A percentile compares a stretch with the other conserved stretches of the same genome.
These are phyloP conservation scores for Leptopilina drosophilae DNA, from an alignment of 2,888 invertebrate genomes.

Conservation along the genomic window DNA sequence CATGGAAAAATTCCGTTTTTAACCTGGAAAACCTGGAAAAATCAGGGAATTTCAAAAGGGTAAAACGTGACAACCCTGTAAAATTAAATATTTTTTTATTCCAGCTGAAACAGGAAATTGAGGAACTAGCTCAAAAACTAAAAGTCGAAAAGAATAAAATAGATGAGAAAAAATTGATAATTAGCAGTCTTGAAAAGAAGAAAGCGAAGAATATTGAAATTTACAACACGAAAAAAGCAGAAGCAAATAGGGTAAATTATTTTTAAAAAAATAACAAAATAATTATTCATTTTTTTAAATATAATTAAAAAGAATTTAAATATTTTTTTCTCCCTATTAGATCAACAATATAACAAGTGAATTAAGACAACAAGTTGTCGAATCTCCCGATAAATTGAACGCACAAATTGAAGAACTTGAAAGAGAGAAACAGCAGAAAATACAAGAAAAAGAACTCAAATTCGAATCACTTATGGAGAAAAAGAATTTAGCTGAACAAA, in stretches of 20 bases:
- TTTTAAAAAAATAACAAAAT: too few species aligned
- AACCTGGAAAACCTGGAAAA: too few species aligned
- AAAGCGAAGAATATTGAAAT: slow-evolving; percentile 49
- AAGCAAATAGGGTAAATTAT: slow-evolving; percentile 55
- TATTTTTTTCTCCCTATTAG: slow-evolving; percentile 41
- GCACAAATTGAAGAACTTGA: slow-evolving; percentile 56
- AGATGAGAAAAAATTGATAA: slow-evolving; percentile 38
- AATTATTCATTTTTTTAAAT: too few species aligned
- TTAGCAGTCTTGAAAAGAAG: slow-evolving; percentile 47
- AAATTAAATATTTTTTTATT: slow-evolving; percentile 18
- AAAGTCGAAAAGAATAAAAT: slow-evolving; percentile 48
- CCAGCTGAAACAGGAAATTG: slow-evolving; percentile 55
- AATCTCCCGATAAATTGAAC: slow-evolving; percentile 60
- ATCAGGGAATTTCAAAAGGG: too few species aligned
- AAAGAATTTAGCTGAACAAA: slow-evolving; percentile 57
- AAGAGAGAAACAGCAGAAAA: slow-evolving; percentile 52
- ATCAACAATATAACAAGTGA: slow-evolving; percentile 54
- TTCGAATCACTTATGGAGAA: slow-evolving; percentile 60
- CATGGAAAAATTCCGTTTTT: too few species aligned
- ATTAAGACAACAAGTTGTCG: slow-evolving; percentile 60
- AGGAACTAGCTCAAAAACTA: slow-evolving; percentile 42
- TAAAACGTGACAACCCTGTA: too few species aligned
- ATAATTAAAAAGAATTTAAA: too few species aligned
- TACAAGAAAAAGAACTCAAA: slow-evolving; percentile 56
- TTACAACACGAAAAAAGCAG: slow-evolving; percentile 48